Evolutionary conservation across 2,797 vertebrate genomes (phyloP).

Genomic region (Sylvilagus floridanus): DNA sequence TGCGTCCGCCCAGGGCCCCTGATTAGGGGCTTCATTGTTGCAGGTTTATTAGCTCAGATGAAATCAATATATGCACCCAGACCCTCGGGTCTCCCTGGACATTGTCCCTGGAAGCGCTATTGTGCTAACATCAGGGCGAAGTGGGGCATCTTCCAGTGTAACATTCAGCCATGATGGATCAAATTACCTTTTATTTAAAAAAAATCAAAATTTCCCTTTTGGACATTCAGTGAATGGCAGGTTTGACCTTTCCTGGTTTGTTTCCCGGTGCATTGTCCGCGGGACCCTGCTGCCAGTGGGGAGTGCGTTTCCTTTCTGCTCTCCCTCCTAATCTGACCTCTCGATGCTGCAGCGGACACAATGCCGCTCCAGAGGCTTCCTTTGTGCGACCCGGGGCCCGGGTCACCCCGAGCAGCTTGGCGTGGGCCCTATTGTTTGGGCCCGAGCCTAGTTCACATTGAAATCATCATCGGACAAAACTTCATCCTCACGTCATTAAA

Average conservation of each 20-base stretch:
- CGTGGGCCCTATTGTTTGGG: fast-evolving
- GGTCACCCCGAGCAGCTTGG: not conserved
- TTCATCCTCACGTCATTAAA: not conserved
- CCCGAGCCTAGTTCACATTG: not conserved
- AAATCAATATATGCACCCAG: constrained; percentile 72
- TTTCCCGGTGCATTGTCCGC: constrained; percentile 51
- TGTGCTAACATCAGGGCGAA: constrained; percentile 70
- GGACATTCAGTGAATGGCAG: constrained; percentile 79
- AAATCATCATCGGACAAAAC: not conserved
- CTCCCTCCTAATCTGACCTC: constrained; percentile 71
- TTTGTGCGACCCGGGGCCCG: not conserved
- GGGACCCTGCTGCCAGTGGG: constrained; percentile 72
- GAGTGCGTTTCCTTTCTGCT: constrained; percentile 26
- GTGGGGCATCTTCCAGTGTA: constrained; percentile 66
- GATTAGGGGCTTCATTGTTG: constrained; percentile 72
- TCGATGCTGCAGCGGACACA: not conserved
- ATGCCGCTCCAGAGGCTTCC: constrained; percentile 42
- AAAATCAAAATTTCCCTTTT: constrained; percentile 83
- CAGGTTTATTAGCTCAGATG: constrained; percentile 71
- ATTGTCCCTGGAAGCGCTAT: constrained; percentile 71
- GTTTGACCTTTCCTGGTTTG: constrained; percentile 75
- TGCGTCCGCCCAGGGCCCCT: constrained; percentile 72
- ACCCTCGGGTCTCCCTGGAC: constrained; percentile 34
- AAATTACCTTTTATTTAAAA: constrained; percentile 83
- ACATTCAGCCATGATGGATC: constrained; percentile 71